phyloP scores from a whole-genome alignment of 37 sponge, comb jelly and placozoan species.

The Halichondria panicea region DNA sequence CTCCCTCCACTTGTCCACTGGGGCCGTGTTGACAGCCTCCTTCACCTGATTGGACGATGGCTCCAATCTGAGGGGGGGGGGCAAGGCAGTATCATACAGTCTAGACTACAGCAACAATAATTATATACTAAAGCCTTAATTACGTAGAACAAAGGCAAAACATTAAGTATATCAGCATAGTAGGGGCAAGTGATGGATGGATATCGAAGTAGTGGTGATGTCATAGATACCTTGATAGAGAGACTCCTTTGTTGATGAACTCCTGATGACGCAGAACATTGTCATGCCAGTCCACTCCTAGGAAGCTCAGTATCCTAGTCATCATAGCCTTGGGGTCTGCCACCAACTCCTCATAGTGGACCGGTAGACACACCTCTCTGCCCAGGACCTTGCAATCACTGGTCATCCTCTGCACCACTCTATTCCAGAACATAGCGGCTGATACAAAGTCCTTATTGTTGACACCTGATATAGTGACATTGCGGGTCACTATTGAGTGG shows the following conservation, averaged over 20 bases:
- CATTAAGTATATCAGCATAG: background rate
- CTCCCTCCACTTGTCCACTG: conserved; percentile 71
- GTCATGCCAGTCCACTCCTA: conserved; percentile 72
- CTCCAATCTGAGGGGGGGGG: conserved; percentile 58
- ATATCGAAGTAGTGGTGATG: background rate
- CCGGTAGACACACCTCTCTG: conserved; percentile 33
- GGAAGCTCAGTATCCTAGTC: conserved; percentile 54
- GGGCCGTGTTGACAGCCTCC: conserved; percentile 58
- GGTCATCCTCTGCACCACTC: conserved; percentile 54
- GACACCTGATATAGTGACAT: conserved; percentile 83
- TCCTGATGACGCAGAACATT: conserved; percentile 78
- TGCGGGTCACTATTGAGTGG: conserved; percentile 80
- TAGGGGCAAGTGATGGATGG: no score
- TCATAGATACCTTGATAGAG: conserved; percentile 67
- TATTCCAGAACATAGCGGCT: conserved; percentile 85
- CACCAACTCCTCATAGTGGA: conserved; percentile 85
- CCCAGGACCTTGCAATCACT: conserved; percentile 30
- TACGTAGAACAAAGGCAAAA: background rate
- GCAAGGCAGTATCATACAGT: background rate
- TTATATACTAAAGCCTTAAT: no score
- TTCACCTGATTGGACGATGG: conserved; percentile 82
- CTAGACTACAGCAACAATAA: background rate
- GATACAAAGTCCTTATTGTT: conserved; percentile 52
- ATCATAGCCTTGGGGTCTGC: conserved; percentile 50
- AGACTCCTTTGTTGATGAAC: conserved; percentile 56